Base-by-base conservation (phyloP, 2,888 invertebrate species). In the Cataglyphis altisquamis region DNA sequence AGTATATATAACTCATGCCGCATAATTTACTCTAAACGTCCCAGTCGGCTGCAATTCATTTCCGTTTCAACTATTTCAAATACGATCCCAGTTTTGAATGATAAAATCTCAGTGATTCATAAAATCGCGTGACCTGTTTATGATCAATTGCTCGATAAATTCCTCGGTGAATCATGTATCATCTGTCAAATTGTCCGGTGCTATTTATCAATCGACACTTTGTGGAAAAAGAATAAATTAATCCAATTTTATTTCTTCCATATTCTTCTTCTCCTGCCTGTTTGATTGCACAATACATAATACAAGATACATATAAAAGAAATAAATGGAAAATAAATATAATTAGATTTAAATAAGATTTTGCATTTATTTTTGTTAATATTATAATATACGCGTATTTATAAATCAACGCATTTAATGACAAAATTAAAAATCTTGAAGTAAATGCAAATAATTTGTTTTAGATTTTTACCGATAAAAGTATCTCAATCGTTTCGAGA, bases 41-140 rank as follows among this genome's bases (percentile, higher is more conserved):
- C 6, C 21, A n/a, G 55, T 68, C 29, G 29, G 10, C 77, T 41
- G 5, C 21, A 63, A 21, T 15, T 77, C 68, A 77, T 55, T 57
- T 77, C 70, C 75, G 66, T 41, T 68, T 77, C 15, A 68, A 29
- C 21, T 29, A 4, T 29, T 68, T 57, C 18, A 29, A 48, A 68
- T 63, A 9, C 8, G 4, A 77, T 25, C 12, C 6, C 10, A 55
- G 29, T 32, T 68, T 6, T 41, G n/a, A 77, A 75, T 64, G 57
- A 68, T 55, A 25, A 77, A 39, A 67, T 21, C 48, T 21, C 48
- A 52, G 21, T 77, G 77, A 67, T 77, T 77, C 77, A 55, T 41
- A 39, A 77, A 77, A 55, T 77, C 39, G 55, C 77, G 41, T 70
- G 29, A 55, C 15, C 25, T 1, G 3, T 21, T 57, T 39, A 39